Percentiles rank a stretch among this genome's conserved stretches.
These are phyloP conservation scores for Rhinoderma darwinii DNA, from an alignment of 2,113 vertebrate species.

Conservation along the genomic window DNA sequence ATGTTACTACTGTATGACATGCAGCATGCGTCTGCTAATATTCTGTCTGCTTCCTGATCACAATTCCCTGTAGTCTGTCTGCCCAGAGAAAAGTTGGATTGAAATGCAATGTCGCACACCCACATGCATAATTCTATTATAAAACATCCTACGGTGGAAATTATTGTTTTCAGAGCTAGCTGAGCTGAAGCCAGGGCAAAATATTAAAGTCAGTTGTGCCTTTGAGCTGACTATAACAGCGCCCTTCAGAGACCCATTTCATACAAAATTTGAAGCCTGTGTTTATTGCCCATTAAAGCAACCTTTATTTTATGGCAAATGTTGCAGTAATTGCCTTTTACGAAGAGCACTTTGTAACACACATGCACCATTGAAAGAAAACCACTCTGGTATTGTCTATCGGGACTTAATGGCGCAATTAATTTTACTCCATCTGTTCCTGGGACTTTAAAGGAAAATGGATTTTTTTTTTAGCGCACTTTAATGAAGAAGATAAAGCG, in stretches of 20 bases:
- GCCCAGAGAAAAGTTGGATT: slow-evolving; percentile 64
- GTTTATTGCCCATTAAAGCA: slow-evolving; percentile 96
- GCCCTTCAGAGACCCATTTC: slow-evolving; percentile 85
- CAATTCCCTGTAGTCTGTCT: slow-evolving; percentile 58
- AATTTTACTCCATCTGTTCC: slow-evolving; percentile 97
- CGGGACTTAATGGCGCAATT: slow-evolving; percentile 96
- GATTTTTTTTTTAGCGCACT: slow-evolving; percentile 89
- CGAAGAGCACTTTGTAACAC: slow-evolving; percentile 89
- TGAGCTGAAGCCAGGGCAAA: slow-evolving; percentile 77
- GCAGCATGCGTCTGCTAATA: slow-evolving; percentile 42
- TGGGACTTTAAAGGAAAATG: slow-evolving; percentile 96
- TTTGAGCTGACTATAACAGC: slow-evolving; percentile 83
- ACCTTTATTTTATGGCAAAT: slow-evolving; percentile 94
- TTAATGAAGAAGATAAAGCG: slow-evolving; percentile 98
- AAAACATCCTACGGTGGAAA: slow-evolving; percentile 76
- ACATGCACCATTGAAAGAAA: slow-evolving; percentile 90
- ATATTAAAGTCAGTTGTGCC: slow-evolving; percentile 79
- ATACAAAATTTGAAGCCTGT: slow-evolving; percentile 88
- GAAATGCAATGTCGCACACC: slow-evolving; percentile 59
- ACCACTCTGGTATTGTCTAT: slow-evolving; percentile 91
- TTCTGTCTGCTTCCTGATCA: slow-evolving; percentile 28
- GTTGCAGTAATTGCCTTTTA: slow-evolving; percentile 94
- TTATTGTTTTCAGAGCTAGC: slow-evolving; percentile 80
- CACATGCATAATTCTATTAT: slow-evolving; percentile 75
- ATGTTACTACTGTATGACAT: slow-evolving; percentile 41